Percentiles rank a stretch among this genome's conserved stretches.
phyloP scores from a whole-genome alignment of 2,113 vertebrate genomes.

The Narcine bancroftii region DNA sequence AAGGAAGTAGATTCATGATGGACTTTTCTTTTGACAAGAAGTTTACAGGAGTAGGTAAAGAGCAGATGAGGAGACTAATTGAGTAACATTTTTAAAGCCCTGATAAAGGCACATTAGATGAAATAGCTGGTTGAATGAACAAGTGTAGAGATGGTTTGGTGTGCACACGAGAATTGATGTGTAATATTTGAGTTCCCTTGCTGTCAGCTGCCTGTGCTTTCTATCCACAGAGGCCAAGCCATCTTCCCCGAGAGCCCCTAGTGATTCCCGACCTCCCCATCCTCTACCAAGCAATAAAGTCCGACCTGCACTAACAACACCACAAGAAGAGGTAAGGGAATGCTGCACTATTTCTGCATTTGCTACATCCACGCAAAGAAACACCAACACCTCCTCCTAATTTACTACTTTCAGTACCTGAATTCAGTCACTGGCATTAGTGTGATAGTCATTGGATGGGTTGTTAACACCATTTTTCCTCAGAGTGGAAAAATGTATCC shows the following conservation, averaged over 20 bases:
- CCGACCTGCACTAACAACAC: slow-evolving; percentile 39
- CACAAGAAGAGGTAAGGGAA: slow-evolving; percentile 50
- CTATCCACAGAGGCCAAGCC: slow-evolving; percentile 42
- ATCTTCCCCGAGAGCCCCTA: slow-evolving; percentile 47
- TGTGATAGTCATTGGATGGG: not conserved
- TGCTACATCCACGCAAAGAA: slow-evolving; percentile 23
- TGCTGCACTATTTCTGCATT: not conserved
- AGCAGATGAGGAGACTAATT: not conserved
- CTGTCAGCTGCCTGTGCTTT: not conserved
- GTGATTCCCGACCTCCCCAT: slow-evolving; percentile 49
- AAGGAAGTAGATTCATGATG: not conserved
- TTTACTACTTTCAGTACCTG: not conserved
- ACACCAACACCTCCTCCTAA: not conserved
- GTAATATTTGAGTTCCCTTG: too few relatives aligned
- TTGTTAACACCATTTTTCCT: not conserved
- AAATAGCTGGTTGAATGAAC: not conserved
- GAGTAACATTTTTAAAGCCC: not conserved
- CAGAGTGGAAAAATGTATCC: not conserved
- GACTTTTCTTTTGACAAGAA: not conserved
- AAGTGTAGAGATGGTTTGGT: not conserved
- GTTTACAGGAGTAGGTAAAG: not conserved
- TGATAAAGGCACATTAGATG: not conserved
- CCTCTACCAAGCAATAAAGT: slow-evolving; percentile 50
- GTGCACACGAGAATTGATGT: not conserved
- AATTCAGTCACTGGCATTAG: not conserved